Conservation (phyloP, 1,140 invertebrate genomes). For the Drosophila bocqueti region DNA sequence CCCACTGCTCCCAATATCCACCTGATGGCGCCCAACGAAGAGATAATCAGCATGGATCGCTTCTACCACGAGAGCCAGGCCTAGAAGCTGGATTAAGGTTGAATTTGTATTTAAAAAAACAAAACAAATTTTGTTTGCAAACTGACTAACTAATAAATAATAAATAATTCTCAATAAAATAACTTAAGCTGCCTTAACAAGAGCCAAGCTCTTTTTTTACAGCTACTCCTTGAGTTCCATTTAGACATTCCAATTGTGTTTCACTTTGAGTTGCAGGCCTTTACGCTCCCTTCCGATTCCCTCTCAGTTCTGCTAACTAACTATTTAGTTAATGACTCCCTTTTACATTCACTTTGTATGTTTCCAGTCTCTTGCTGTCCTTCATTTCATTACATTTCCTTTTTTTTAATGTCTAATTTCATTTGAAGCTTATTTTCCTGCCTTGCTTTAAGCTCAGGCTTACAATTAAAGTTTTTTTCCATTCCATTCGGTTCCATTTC, state of each 20-base stretch:
- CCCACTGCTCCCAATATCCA: constrained; percentile 16
- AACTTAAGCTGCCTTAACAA: too few relatives aligned
- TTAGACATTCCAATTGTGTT: background rate
- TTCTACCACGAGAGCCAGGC: constrained; percentile 57
- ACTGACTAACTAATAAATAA: background rate
- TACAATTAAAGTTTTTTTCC: background rate
- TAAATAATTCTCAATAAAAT: background rate
- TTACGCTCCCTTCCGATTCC: background rate
- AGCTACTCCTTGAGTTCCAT: background rate
- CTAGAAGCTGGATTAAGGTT: background rate
- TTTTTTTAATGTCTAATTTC: background rate
- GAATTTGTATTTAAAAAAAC: background rate
- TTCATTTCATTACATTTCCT: background rate
- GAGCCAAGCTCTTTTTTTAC: background rate
- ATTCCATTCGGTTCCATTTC: background rate
- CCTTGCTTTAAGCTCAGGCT: background rate
- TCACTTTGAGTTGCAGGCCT: background rate
- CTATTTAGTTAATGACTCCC: constrained; percentile 17
- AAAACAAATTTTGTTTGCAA: background rate
- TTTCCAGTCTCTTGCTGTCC: background rate
- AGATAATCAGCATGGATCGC: constrained; percentile 55
- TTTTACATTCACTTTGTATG: constrained; percentile 16
- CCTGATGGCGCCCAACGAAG: constrained; percentile 39
- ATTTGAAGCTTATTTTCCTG: constrained; percentile 1
- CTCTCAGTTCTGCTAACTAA: constrained; percentile 1